A percentile compares a stretch with the other conserved stretches of the same genome.
Conservation (phyloP, 2,113 vertebrate genomes). For the Cygnus atratus region DNA sequence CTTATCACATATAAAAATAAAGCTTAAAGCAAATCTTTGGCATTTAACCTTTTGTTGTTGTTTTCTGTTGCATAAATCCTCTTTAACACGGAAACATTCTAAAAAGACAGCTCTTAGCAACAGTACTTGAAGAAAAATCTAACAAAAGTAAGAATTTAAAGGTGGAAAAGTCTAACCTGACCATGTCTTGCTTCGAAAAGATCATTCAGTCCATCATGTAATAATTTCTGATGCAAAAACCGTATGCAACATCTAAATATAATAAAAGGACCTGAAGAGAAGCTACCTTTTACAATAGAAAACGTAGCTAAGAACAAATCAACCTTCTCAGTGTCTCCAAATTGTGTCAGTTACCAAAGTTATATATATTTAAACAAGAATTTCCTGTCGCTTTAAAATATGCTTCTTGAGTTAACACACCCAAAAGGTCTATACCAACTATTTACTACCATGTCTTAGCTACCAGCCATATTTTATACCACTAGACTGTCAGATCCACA, state of each 20-base stretch:
- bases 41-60: neutral
- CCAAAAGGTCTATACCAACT: neutral
- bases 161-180: neutral
- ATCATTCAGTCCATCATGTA: neutral
- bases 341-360: neutral
- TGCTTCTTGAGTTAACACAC: neutral
- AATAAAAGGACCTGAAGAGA: neutral
- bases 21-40: constrained; percentile 3
- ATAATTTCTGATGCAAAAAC: neutral
- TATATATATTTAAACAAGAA: neutral
- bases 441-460: neutral
- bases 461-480: accelerated
- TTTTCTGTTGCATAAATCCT: neutral
- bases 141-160: neutral
- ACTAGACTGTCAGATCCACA: too few species aligned
- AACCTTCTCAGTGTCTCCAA: neutral
- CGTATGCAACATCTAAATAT: neutral
- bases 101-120: neutral
- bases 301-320: neutral
- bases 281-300: neutral
- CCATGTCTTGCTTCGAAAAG: neutral
- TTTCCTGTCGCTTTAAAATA: accelerated
- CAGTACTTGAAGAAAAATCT: neutral
- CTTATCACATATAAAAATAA: neutral
- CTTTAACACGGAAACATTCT: neutral